A percentile compares a stretch with the other conserved stretches of the same genome.
Conservation (phyloP, 2,888 invertebrate species). For the Nematopogon swammerdamellus region DNA sequence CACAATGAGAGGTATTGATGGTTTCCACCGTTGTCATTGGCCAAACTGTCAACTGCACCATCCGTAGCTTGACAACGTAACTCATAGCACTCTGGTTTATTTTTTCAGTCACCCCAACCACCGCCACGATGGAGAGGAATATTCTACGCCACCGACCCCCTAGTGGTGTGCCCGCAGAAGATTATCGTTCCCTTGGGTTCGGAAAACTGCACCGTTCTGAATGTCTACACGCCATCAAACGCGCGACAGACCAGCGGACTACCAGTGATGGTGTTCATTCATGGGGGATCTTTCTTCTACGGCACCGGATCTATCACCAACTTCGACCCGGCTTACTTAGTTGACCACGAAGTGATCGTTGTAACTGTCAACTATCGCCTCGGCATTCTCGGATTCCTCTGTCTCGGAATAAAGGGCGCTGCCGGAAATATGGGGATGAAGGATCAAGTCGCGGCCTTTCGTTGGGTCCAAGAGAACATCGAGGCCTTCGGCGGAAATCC, state of each 20-base stretch:
- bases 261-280: constrained; percentile 1
- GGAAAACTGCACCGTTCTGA: neutral
- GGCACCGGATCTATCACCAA: neutral
- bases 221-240: neutral
- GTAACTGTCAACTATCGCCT: constrained; percentile 1
- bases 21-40: no score
- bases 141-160: neutral
- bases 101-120: neutral
- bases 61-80: no score
- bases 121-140: constrained; percentile 1
- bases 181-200: neutral
- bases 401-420: neutral
- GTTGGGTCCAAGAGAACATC: neutral
- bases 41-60: no score
- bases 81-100: neutral
- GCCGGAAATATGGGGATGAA: constrained; percentile 3
- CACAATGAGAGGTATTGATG: no score
- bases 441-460: neutral
- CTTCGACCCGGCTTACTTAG: neutral
- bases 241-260: neutral
- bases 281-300: neutral
- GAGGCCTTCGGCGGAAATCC: neutral
- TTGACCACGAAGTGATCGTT: neutral
- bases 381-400: constrained; percentile 1
- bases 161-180: neutral